Conservation (phyloP, 23 tunicate species). For the Clavelina lepadiformis region DNA sequence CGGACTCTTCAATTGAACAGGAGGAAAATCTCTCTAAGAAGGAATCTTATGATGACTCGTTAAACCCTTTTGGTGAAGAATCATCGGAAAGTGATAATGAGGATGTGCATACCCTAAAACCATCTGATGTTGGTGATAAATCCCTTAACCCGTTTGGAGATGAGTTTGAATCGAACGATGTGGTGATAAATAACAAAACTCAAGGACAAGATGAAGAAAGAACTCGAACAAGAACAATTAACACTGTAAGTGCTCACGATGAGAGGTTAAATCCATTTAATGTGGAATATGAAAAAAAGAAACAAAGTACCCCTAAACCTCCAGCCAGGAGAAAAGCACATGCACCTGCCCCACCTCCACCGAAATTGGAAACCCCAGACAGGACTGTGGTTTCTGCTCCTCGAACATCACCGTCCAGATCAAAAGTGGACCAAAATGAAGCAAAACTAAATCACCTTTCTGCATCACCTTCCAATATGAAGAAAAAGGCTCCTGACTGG, state of each 20-base stretch:
- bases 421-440: not conserved
- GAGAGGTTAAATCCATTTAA: constrained; percentile 51
- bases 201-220: not conserved
- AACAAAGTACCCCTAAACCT: constrained; percentile 28
- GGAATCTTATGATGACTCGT: not conserved
- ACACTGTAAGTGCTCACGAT: constrained; percentile 22
- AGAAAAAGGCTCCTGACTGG: constrained; percentile 46
- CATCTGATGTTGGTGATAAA: not conserved
- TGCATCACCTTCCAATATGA: not conserved
- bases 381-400: too few relatives aligned
- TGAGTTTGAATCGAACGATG: not conserved
- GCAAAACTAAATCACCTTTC: too few relatives aligned
- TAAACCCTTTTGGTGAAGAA: constrained; percentile 32
- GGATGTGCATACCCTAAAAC: constrained; percentile 1
- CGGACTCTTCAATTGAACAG: too few relatives aligned
- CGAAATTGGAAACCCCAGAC: too few relatives aligned
- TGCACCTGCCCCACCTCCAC: constrained; percentile 58
- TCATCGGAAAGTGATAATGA: constrained; percentile 5
- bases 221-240: constrained; percentile 3
- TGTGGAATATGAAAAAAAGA: constrained; percentile 37
- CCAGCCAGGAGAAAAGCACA: constrained; percentile 36
- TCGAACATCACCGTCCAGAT: not conserved
- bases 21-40: not conserved
- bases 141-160: constrained; percentile 7
- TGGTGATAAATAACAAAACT: not conserved